Evolutionary conservation across 2,113 vertebrate species (phyloP), one percentile per base, ranked within the genome.

Genomic region (Trachemys scripta): DNA sequence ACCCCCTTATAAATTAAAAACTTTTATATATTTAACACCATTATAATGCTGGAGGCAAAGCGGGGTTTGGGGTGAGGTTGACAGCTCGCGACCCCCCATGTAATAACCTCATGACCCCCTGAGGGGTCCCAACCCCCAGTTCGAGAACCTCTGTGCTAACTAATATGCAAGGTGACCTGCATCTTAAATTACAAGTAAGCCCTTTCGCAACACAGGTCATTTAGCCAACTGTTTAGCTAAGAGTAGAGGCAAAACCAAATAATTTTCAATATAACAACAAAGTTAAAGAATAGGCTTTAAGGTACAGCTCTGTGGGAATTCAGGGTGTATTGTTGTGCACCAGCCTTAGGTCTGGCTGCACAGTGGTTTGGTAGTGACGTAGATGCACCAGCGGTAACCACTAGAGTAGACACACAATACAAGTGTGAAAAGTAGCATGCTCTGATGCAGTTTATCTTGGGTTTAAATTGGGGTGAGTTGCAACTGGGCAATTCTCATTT

Each of bases 401-500:
- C 81, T 19, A 85, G 87, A 93, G 93, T 81, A 93, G 31, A 93
- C 62, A 85, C 56, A 54, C 93, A 78, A 79, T 79, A 95, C 94
- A 54, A 8, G 93, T 80, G 83, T 16, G 80, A 83, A 84, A 45
- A 78, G 80, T 17, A 93, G 80, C 91, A 10, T 20, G 76, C 0
- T 24, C 11, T 76, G 20, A 11, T 22, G n/a, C 38, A 25, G 10
- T 45, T 76, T 45, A 13, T 88, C 86, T 82, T 59, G 49, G 89
- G 85, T 96, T 95, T 92, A 96, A 92, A 94, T 47, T 89, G 91
- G 93, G 91, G 97, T 94, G 96, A 96, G 96, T 87, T 93, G 96
- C 89, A 95, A 93, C 54, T 76, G 90, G 94, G 95, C 81, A 65
- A 83, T 57, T 88, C 86, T 89, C 84, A 78, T 89, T 8, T 84